Conservation (phyloP, 2,888 invertebrate genomes). For the Xylota segnis region DNA sequence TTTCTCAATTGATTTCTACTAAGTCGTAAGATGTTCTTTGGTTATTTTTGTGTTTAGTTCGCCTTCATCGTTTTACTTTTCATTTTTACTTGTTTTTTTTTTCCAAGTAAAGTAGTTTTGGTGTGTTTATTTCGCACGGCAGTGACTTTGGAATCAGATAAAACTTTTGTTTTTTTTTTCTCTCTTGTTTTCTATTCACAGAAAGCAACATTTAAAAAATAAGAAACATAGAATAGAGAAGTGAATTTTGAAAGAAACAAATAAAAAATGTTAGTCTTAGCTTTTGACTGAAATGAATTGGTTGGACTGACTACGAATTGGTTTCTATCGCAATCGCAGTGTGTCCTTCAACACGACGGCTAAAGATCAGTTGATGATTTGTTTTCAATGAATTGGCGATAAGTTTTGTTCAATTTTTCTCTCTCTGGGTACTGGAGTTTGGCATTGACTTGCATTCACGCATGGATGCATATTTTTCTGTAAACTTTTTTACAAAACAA, state of each 20-base stretch:
- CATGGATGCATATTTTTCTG: slow-evolving; percentile 15
- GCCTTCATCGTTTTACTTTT: not conserved
- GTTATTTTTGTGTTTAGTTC: slow-evolving; percentile 12
- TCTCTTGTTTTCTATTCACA: slow-evolving; percentile 46
- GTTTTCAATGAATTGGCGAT: slow-evolving; percentile 17
- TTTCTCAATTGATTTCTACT: slow-evolving; percentile 43
- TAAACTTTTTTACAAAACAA: slow-evolving; percentile 4
- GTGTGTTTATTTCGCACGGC: slow-evolving; percentile 12
- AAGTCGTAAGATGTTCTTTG: slow-evolving; percentile 42
- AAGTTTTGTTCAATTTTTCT: not conserved
- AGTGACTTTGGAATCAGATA: not conserved
- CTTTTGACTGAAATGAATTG: slow-evolving; percentile 13
- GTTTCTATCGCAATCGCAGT: slow-evolving; percentile 23
- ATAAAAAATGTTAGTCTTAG: slow-evolving; percentile 6
- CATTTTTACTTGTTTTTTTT: too few relatives aligned
- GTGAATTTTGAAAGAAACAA: slow-evolving; percentile 1
- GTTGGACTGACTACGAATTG: slow-evolving; percentile 40
- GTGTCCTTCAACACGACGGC: slow-evolving; percentile 11
- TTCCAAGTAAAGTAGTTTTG: slow-evolving; percentile 35
- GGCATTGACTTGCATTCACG: slow-evolving; percentile 20
- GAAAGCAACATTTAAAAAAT: slow-evolving; percentile 46
- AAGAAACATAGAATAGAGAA: not conserved
- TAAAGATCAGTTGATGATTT: slow-evolving; percentile 34
- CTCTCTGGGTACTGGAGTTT: slow-evolving; percentile 3
- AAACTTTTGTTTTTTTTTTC: slow-evolving; percentile 21